These are phyloP conservation scores for Olivierus martensii DNA, from an alignment of 1,140 invertebrate genomes.

Conservation along the genomic window DNA sequence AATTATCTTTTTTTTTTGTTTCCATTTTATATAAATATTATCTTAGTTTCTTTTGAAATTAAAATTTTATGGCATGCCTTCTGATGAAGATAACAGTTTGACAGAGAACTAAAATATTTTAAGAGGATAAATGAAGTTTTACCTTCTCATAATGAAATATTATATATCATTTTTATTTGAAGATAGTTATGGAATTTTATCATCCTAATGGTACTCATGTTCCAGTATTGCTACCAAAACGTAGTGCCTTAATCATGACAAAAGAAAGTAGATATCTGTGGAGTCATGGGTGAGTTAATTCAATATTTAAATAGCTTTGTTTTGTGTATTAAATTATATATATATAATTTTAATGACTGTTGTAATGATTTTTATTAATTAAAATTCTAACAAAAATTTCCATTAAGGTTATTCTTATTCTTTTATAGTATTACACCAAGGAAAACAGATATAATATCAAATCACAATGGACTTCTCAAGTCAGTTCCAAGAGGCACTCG, in stretches of 20 bases:
- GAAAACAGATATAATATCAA: conserved; percentile 57
- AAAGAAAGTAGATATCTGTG: conserved; percentile 52
- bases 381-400: too few species aligned
- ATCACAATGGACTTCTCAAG: conserved; percentile 33
- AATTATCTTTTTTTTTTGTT: too few species aligned
- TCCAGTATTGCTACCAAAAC: conserved; percentile 50
- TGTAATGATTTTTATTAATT: too few species aligned
- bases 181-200: conserved; percentile 74
- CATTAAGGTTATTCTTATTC: background rate
- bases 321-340: too few species aligned
- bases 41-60: too few species aligned
- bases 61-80: too few species aligned
- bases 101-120: too few species aligned
- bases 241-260: conserved; percentile 71
- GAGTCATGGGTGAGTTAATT: conserved; percentile 30
- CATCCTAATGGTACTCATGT: conserved; percentile 42
- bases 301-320: background rate
- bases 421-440: conserved; percentile 64
- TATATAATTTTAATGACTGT: too few species aligned
- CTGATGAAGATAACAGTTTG: too few species aligned
- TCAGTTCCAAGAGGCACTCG: conserved; percentile 44
- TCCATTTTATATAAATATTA: too few species aligned
- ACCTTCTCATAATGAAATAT: conserved; percentile 14
- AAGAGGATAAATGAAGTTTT: too few species aligned
- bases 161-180: background rate